phyloP scores from a whole-genome alignment of 2,888 invertebrate species.

The Dendrolimus pini region DNA sequence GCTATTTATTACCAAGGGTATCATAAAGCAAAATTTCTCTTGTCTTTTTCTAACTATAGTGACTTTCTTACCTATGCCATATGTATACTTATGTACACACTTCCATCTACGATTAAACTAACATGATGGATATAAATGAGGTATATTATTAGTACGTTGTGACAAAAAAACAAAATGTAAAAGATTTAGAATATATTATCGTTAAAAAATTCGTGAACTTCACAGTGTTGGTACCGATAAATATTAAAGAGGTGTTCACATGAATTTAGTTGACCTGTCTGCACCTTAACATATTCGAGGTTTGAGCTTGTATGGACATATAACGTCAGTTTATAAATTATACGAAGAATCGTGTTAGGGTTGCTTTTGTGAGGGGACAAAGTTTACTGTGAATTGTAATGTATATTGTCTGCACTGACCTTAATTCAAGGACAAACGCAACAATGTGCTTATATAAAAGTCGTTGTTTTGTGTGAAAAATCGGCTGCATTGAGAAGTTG shows the following conservation, averaged over 20 bases:
- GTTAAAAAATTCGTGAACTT: background rate
- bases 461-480: too few species aligned
- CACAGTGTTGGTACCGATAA: slow-evolving; percentile 22
- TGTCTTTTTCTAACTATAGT: too few species aligned
- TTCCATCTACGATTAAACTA: too few species aligned
- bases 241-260: slow-evolving; percentile 41
- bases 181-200: slow-evolving; percentile 1
- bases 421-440: background rate
- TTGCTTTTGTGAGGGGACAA: background rate
- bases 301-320: slow-evolving; percentile 7
- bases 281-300: slow-evolving; percentile 34
- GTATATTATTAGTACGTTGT: background rate
- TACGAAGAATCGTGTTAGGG: background rate
- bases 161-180: slow-evolving; percentile 4
- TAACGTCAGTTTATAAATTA: background rate
- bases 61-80: too few species aligned
- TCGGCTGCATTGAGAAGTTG: too few species aligned
- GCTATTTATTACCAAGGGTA: too few species aligned
- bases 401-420: background rate
- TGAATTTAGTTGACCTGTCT: slow-evolving; percentile 46
- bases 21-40: too few species aligned
- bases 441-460: background rate
- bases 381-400: background rate
- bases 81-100: too few species aligned
- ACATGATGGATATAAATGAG: too few species aligned